Percentiles rank a stretch among this genome's conserved stretches.
Conservation (phyloP, 2,113 vertebrate genomes). For the Hemiscyllium ocellatum region DNA sequence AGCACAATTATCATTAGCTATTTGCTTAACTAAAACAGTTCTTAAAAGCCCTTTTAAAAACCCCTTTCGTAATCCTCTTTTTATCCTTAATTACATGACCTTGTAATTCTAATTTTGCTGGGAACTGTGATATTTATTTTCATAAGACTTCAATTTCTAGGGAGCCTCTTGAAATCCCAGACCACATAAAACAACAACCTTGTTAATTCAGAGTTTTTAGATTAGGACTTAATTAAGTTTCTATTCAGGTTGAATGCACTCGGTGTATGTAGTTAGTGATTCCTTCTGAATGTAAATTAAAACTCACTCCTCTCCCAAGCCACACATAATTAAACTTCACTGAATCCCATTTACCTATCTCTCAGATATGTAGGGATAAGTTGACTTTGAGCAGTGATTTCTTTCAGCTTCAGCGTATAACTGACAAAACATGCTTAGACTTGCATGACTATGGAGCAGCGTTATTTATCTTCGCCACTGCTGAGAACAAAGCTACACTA, state of each 20-base stretch:
- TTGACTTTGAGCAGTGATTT: slow-evolving; percentile 6
- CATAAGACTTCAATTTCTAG: not conserved
- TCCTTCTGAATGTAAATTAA: slow-evolving; percentile 35
- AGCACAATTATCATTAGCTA: not conserved
- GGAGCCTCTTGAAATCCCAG: slow-evolving; percentile 27
- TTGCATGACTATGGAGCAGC: not conserved
- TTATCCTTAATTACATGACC: slow-evolving; percentile 24
- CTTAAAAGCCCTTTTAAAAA: not conserved
- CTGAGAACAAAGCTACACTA: not conserved
- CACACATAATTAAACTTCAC: slow-evolving; percentile 28
- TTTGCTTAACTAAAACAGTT: slow-evolving; percentile 16
- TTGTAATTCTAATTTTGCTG: slow-evolving; percentile 35
- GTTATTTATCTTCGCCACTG: not conserved
- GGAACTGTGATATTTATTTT: slow-evolving; percentile 36
- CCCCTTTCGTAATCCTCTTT: not conserved
- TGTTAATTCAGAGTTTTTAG: slow-evolving; percentile 34
- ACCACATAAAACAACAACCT: slow-evolving; percentile 32
- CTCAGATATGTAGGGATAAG: slow-evolving; percentile 8
- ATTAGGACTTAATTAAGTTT: slow-evolving; percentile 38
- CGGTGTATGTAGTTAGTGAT: slow-evolving; percentile 22
- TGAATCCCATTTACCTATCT: slow-evolving; percentile 13
- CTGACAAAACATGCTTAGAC: not conserved
- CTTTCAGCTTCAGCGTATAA: not conserved
- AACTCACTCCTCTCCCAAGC: slow-evolving; percentile 28
- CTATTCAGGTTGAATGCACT: slow-evolving; percentile 35